Conservation (phyloP, 2,797 vertebrate species). For the Loriculus beryllinus region DNA sequence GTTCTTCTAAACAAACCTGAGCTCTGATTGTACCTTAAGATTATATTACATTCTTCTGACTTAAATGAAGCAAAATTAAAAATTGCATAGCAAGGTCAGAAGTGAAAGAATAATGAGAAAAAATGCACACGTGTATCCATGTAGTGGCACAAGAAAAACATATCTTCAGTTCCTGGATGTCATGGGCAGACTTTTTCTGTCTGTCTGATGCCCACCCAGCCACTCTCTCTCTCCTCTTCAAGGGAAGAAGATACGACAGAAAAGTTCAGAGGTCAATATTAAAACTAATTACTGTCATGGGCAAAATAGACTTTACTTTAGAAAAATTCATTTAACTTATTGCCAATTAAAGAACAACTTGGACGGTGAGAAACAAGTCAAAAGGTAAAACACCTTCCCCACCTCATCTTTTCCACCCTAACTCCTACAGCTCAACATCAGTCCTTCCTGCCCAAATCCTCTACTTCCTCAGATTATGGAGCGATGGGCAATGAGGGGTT, state of each 20-base stretch:
- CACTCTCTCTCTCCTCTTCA: not conserved
- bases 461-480: rapidly evolving
- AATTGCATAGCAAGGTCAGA: not conserved
- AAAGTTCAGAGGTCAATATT: not conserved
- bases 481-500: not conserved
- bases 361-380: not conserved
- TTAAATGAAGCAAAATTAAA: not conserved
- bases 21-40: not conserved
- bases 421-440: not conserved
- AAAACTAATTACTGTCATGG: not conserved
- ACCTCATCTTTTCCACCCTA: not conserved
- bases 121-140: not conserved
- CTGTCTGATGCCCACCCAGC: not conserved
- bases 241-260: not conserved
- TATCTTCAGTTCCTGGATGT: not conserved
- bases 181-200: not conserved
- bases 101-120: not conserved
- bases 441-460: not conserved
- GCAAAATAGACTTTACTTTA: not conserved
- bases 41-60: not conserved
- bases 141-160: not conserved
- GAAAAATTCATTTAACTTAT: not conserved
- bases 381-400: not conserved
- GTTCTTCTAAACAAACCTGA: not conserved
- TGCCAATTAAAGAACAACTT: not conserved